phyloP scores from a whole-genome alignment of 64 coral and sea anemone genomes.

The Astreopora myriophthalma region DNA sequence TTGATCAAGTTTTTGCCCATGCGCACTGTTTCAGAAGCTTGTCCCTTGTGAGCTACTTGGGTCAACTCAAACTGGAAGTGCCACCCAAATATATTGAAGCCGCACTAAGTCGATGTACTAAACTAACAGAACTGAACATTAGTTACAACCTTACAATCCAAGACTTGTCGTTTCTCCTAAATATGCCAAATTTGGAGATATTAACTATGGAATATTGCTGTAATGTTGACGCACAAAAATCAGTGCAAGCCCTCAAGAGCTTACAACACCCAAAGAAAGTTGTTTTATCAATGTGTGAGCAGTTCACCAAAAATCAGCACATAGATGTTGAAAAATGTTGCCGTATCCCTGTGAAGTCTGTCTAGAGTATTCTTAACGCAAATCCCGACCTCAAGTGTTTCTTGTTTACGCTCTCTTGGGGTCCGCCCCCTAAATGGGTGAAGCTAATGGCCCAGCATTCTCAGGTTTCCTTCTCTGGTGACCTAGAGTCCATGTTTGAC shows the following conservation, averaged over 20 bases:
- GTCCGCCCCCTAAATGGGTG: not conserved
- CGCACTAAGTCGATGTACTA: not conserved
- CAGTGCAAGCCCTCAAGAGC: not conserved
- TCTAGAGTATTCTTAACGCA: not conserved
- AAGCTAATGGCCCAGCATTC: not conserved
- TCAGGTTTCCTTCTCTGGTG: not conserved
- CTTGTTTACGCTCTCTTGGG: not conserved
- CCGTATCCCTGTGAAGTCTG: not conserved
- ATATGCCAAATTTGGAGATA: not conserved
- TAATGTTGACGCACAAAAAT: not conserved
- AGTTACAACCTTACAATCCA: not conserved
- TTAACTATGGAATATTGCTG: not conserved
- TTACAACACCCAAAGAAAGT: not conserved
- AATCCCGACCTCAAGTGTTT: not conserved
- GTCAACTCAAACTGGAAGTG: not conserved
- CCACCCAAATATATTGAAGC: not conserved
- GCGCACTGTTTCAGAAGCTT: not conserved
- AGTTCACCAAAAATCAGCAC: not conserved
- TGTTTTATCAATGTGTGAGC: not conserved
- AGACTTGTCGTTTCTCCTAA: not conserved
- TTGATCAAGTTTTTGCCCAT: not conserved
- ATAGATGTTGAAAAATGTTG: not conserved
- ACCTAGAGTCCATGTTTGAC: not conserved
- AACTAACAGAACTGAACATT: not conserved
- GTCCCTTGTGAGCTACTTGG: not conserved